Conservation (phyloP, 2,113 vertebrate genomes). For the Calyptomena viridis region DNA sequence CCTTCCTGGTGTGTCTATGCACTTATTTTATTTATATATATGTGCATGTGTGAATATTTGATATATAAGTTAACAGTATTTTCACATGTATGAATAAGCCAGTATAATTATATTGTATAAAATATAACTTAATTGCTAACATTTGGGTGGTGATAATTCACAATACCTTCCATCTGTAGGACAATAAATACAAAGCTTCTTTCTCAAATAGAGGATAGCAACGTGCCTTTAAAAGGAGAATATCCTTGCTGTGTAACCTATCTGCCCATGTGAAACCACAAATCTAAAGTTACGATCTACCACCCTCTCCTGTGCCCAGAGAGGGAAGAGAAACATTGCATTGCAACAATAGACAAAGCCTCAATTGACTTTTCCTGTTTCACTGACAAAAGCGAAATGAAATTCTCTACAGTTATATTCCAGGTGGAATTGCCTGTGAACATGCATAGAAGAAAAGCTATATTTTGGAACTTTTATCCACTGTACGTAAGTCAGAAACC, state of each 20-base stretch:
- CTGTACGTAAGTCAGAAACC: background rate
- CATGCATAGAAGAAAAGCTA: background rate
- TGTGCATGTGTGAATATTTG: background rate
- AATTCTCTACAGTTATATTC: background rate
- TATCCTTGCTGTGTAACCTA: background rate
- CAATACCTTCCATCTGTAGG: background rate
- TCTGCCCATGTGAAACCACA: background rate
- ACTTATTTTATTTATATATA: background rate
- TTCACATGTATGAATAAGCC: background rate
- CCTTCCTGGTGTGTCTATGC: background rate
- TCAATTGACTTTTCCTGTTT: background rate
- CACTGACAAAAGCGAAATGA: background rate
- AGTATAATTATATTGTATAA: background rate
- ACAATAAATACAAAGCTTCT: background rate
- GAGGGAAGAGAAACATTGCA: background rate
- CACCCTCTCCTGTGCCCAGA: background rate
- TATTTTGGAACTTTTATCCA: background rate
- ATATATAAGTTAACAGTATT: background rate
- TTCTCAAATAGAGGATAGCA: background rate
- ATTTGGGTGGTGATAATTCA: background rate
- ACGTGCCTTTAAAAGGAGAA: background rate
- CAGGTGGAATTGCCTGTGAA: background rate
- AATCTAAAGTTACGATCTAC: rapidly evolving
- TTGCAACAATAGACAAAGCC: background rate
- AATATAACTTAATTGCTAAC: background rate